A percentile compares a stretch with the other conserved stretches of the same genome.
Conservation (phyloP, 2,888 invertebrate genomes). For the Cenopis cana region DNA sequence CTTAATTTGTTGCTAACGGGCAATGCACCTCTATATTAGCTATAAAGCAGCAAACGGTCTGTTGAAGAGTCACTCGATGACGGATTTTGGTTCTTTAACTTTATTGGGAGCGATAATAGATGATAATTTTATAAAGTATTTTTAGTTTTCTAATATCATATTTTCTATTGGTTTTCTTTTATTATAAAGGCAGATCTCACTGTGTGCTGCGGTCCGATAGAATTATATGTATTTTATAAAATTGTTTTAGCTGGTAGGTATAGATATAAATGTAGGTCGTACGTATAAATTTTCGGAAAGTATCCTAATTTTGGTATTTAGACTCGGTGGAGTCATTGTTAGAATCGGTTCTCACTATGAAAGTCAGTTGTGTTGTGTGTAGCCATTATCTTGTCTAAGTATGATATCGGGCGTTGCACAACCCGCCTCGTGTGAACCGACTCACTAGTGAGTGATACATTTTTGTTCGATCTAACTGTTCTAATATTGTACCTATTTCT, state of each 20-base stretch:
- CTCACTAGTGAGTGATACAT: slow-evolving; percentile 7
- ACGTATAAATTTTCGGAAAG: background rate
- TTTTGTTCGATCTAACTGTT: slow-evolving; percentile 26
- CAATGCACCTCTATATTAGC: slow-evolving; percentile 6
- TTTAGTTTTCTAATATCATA: slow-evolving; percentile 18
- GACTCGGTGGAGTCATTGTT: slow-evolving; percentile 12
- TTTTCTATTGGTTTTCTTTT: slow-evolving; percentile 23
- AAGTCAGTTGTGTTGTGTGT: slow-evolving; percentile 2
- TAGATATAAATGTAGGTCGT: slow-evolving; percentile 31
- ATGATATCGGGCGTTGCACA: slow-evolving; percentile 8
- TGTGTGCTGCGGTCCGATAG: slow-evolving; percentile 7
- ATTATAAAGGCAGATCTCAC: slow-evolving; percentile 28
- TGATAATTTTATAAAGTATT: slow-evolving; percentile 21
- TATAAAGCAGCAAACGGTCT: slow-evolving; percentile 4
- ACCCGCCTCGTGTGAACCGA: slow-evolving; percentile 33
- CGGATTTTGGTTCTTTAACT: slow-evolving; percentile 9
- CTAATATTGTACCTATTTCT: slow-evolving; percentile 29
- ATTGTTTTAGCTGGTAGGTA: slow-evolving; percentile 37
- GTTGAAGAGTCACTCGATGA: background rate
- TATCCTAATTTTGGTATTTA: slow-evolving; percentile 26
- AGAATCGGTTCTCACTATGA: slow-evolving; percentile 25
- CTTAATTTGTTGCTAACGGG: slow-evolving; percentile 15
- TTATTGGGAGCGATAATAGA: slow-evolving; percentile 21
- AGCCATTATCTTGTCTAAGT: slow-evolving; percentile 4
- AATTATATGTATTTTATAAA: slow-evolving; percentile 29